Evolutionary conservation across 1,140 invertebrate species (phyloP).

Genomic region (Diorhabda sublineata): DNA sequence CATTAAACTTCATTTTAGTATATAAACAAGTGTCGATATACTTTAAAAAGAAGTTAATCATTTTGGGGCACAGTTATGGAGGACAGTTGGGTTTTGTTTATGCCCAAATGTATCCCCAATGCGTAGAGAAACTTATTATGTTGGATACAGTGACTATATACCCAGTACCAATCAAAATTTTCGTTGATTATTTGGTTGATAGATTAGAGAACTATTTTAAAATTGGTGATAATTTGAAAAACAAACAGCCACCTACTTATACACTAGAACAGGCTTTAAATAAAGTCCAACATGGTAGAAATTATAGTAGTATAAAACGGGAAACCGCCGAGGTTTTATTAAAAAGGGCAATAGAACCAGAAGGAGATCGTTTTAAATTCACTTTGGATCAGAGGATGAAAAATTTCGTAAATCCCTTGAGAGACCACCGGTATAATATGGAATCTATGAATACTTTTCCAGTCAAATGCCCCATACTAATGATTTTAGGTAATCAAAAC

Average conservation of each 20-base stretch:
- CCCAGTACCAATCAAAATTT: slow-evolving; percentile 35
- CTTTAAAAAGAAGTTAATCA: slow-evolving; percentile 49
- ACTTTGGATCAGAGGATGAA: slow-evolving; percentile 36
- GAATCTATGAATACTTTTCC: slow-evolving; percentile 36
- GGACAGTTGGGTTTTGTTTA: slow-evolving; percentile 49
- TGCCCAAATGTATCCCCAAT: slow-evolving; percentile 51
- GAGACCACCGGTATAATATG: slow-evolving; percentile 33
- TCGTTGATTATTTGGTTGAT: slow-evolving; percentile 34
- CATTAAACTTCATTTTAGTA: slow-evolving; percentile 49
- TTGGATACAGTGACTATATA: slow-evolving; percentile 51
- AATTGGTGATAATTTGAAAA: slow-evolving; percentile 37
- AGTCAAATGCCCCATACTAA: slow-evolving; percentile 41
- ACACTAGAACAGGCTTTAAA: slow-evolving; percentile 53
- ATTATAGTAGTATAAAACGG: slow-evolving; percentile 36
- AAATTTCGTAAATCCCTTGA: slow-evolving; percentile 25
- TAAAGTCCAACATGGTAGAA: slow-evolving; percentile 44
- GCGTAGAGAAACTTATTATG: slow-evolving; percentile 51
- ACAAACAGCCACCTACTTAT: slow-evolving; percentile 41
- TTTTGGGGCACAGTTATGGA: slow-evolving; percentile 61
- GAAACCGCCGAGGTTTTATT: slow-evolving; percentile 51
- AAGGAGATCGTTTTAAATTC: slow-evolving; percentile 43
- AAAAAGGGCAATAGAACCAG: slow-evolving; percentile 47
- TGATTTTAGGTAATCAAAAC: slow-evolving; percentile 36
- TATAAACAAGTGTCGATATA: slow-evolving; percentile 53
- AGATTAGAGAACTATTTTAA: slow-evolving; percentile 39